Conservation (phyloP, 1,140 invertebrate species). For the Monochamus saltuarius region DNA sequence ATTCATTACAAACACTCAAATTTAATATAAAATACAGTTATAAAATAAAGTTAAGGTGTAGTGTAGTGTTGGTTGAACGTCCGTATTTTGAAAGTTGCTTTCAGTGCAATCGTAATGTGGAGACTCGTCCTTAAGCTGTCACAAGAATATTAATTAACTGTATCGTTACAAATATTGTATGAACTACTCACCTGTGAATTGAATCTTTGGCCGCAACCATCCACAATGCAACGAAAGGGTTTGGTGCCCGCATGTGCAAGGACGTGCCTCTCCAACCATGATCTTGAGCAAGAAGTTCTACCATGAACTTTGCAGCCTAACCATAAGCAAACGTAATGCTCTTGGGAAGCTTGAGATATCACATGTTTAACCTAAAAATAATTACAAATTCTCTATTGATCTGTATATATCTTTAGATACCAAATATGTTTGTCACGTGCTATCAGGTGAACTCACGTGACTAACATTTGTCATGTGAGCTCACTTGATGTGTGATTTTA, state of each 20-base stretch:
- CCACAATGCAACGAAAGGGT: slow-evolving; percentile 93
- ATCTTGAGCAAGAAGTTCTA: slow-evolving; percentile 82
- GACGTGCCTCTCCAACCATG: slow-evolving; percentile 92
- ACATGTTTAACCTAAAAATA: slow-evolving; percentile 74
- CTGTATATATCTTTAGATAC: too few species aligned
- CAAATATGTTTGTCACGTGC: too few species aligned
- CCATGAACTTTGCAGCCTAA: slow-evolving; percentile 93
- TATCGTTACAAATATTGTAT: neutral
- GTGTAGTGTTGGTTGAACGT: neutral
- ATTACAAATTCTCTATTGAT: slow-evolving; percentile 6
- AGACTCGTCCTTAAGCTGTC: neutral
- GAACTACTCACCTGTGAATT: slow-evolving; percentile 78
- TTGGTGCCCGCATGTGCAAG: slow-evolving; percentile 90
- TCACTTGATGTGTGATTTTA: too few species aligned
- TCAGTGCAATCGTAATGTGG: neutral
- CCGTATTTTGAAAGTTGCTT: neutral
- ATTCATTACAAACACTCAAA: too few species aligned
- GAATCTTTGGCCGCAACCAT: slow-evolving; percentile 87
- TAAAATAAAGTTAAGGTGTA: too few species aligned
- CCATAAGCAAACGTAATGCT: slow-evolving; percentile 90
- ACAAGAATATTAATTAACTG: neutral
- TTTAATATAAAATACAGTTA: too few species aligned
- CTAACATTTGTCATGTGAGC: too few species aligned
- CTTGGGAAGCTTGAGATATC: slow-evolving; percentile 75
- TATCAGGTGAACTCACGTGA: too few species aligned